Evolutionary conservation across 2,797 vertebrate species (phyloP), one percentile per base, ranked within the genome.

Genomic region (Crotalus adamanteus): DNA sequence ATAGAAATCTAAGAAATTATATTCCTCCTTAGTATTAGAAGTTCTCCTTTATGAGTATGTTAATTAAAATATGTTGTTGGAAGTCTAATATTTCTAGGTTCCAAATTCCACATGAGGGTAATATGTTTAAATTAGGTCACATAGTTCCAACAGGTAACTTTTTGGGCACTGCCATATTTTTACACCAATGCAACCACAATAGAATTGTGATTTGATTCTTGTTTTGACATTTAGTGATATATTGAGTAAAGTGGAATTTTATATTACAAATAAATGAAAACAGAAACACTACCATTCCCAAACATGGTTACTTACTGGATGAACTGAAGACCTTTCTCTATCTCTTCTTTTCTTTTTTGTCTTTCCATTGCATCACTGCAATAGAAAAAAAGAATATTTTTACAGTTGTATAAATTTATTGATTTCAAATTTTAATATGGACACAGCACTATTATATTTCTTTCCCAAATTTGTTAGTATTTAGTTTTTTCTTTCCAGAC

Each of bases 281-380:
- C 53, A 90, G 14, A 65, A 86, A 87, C 53, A 91, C 0, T 22
- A 88, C 28, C 0, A 0, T 56, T 65, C 92, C 57, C 63, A 94
- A 96, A 57, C n/a, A 63, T 91, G 63, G 88, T 92, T 90, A 97
- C 98, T 98, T 98, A 99, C 99, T 99, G 99, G 95, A 99, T 99
- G 94, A 99, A 99, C 94, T 99, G 98, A 97, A 99, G 98, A 94
- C 99, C 98, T 97, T 99, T 99, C 96, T 99, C 98, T 94, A 99
- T 99, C 97, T 99, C 99, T 94, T 99, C 99, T 96, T 98, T 99
- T 94, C 99, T 98, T 96, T 98, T 99, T 97, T 98, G 98, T 97
- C 99, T 98, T 95, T 99, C 99, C 96, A 98, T 98, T 98, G 97
- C 97, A 98, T 98, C 97, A 91, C 98, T 98, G 95, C 3, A 57